Evolutionary conservation across 2,888 invertebrate genomes (phyloP), one percentile per base, ranked within the genome.

Genomic region (Candidula unifasciata): DNA sequence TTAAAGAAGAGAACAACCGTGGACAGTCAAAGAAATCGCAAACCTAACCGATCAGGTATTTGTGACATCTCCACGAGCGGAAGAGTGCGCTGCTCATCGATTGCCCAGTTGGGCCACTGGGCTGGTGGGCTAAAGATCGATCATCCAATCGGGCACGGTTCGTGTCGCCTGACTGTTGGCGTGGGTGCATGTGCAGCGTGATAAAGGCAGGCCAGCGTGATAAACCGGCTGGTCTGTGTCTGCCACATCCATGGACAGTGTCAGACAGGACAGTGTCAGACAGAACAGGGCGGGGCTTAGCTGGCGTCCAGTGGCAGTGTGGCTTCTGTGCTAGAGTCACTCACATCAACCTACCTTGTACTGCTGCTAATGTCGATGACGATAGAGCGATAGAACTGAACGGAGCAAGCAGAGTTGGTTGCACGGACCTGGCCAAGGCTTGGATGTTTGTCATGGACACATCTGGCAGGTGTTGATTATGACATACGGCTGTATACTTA

Each of bases 81-180:
- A 54, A 30, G 74, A 30, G 74, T 74, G 74, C 74, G 52, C 54
- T 30, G 30, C 54, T 30, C 74, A 54, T 74, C 74, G 74, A 74
- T 74, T 54, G 54, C 18, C 54, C 5, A 6, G 18, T 30, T 27
- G 30, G 54, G 54, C 74, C 74, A 74, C 30, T 74, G 18, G 6
- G 52, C 80, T 68, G 52, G 80, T 33, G 68, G 21, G 30, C 16
- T 13, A 21, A 44, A 13, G 68, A 80, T 80, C 80, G 68, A 80
- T 80, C 30, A 68, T 52, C 80, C 80, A 80, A 80, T 80, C 80
- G 30, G 68, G 33, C 30, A 27, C 66, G 2, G 30, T 27, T 52
- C 52, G 37, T 16, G 80, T 80, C 80, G 80, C 54, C 68, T 80
- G 80, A 10, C 52, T 27, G 18, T 35, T 64, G 30, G 27, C 10